These are phyloP conservation scores for Ploceus nigricollis DNA, from an alignment of 2,113 vertebrate species.

Conservation along the genomic window DNA sequence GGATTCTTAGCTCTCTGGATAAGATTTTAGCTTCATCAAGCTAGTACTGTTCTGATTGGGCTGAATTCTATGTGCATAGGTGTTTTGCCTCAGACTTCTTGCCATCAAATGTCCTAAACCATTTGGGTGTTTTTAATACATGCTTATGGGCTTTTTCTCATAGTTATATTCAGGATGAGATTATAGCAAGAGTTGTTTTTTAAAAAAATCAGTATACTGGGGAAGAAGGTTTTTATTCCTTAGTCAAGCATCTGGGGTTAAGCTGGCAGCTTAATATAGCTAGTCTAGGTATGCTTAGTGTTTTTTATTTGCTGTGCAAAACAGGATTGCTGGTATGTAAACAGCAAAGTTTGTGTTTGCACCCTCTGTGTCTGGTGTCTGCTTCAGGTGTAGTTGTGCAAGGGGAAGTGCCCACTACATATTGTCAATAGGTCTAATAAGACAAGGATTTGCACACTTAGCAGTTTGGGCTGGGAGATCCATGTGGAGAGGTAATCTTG, in stretches of 20 bases:
- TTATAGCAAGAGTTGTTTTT: not conserved
- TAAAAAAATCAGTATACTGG: not conserved
- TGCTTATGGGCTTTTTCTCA: not conserved
- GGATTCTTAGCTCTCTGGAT: not conserved
- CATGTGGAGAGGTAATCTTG: not conserved
- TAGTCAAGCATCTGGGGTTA: not conserved
- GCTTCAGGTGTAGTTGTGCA: not conserved
- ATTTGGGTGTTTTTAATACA: not conserved
- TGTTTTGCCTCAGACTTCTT: not conserved
- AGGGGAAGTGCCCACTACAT: not conserved
- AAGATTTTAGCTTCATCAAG: not conserved
- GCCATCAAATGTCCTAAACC: not conserved
- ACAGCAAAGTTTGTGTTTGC: not conserved
- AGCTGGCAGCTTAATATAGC: not conserved
- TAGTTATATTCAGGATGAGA: not conserved
- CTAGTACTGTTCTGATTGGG: not conserved
- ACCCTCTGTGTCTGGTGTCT: not conserved
- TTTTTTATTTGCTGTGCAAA: not conserved
- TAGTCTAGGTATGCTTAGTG: not conserved
- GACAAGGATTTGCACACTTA: not conserved
- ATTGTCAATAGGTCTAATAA: not conserved
- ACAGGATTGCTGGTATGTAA: not conserved
- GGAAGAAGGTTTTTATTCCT: not conserved
- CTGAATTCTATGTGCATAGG: fast-evolving
- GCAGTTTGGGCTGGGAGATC: not conserved